Evolutionary conservation across 2,797 vertebrate genomes (phyloP), one percentile per base, ranked within the genome.

Genomic region (Xyrichtys novacula): DNA sequence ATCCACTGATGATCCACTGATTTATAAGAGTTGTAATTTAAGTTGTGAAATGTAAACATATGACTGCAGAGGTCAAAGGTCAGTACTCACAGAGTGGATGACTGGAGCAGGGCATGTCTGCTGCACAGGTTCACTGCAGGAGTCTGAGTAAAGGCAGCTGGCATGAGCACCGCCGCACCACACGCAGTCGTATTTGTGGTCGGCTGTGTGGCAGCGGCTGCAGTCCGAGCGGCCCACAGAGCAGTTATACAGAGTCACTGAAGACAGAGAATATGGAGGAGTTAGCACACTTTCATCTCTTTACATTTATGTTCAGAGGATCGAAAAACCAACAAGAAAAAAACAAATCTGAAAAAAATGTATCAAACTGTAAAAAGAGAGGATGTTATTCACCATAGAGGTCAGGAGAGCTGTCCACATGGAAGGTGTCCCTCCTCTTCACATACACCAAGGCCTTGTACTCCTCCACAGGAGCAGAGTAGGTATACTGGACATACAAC

Each of bases 191-290:
- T 97, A 98, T 74, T 95, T 96, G 0, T 88, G 90, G 66, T 93
- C 89, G 3, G 96, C 97, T 0, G 96, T 97, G 40, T 96, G 96
- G 88, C 98, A 99, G 80, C 92, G 97, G 88, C 98, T 99, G 67
- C 97, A 99, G 88, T 99, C 98, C 0, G 90, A 92, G 0, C 95
- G 96, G 25, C 96, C 97, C 92, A 98, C 96, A 0, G 96, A 96
- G 85, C 98, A 99, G 92, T 98, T 96, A 77, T 98, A 99, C 64
- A 99, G 91, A 2, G 95, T 96, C 90, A 99, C 97, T 99, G 81
- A 36, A 32, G 39, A 20, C 23, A 52, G 1, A 14, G 14, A 0
- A 57, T 6, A 46, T 46, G 15, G 15, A 64, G 22, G 7, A 2
- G 0, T n/a, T n/a, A n/a, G n/a, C n/a, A n/a, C n/a, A n/a, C n/a